Percentiles rank a stretch among this genome's conserved stretches.
Conservation (phyloP, 2,797 vertebrate genomes). For the Crenuchus spilurus region DNA sequence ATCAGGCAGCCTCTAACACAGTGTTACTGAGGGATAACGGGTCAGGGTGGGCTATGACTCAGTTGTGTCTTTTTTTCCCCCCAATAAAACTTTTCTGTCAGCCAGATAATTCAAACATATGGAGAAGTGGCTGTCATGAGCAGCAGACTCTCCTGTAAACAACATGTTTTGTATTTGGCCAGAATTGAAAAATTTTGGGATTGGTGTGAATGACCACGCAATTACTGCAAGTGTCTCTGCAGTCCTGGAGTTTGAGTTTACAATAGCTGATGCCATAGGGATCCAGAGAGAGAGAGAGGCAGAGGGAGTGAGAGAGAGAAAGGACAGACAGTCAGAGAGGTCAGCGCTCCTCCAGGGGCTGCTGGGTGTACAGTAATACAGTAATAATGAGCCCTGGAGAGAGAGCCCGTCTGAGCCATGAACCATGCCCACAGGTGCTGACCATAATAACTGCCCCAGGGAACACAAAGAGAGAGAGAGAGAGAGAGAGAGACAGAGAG, state of each 20-base stretch:
- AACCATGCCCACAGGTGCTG: slow-evolving; percentile 66
- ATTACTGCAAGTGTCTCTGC: slow-evolving; percentile 41
- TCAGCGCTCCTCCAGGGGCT: slow-evolving; percentile 53
- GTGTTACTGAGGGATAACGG: slow-evolving; percentile 10
- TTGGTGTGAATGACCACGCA: slow-evolving; percentile 32
- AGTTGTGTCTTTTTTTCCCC: background rate
- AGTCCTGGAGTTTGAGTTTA: slow-evolving; percentile 44
- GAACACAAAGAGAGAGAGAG: slow-evolving; percentile 70
- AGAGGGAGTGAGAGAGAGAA: slow-evolving; percentile 13
- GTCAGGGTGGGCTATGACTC: background rate
- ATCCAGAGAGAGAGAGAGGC: slow-evolving; percentile 30
- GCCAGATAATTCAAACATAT: slow-evolving; percentile 12
- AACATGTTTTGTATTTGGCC: slow-evolving; percentile 10
- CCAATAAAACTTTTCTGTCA: background rate
- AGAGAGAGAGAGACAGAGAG: slow-evolving; percentile 64
- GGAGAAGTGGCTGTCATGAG: background rate
- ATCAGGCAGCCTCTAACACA: slow-evolving; percentile 30
- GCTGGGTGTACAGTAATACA: slow-evolving; percentile 58
- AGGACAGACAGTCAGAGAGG: slow-evolving; percentile 41
- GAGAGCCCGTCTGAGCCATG: slow-evolving; percentile 52
- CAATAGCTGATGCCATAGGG: slow-evolving; percentile 37
- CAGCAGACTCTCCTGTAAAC: background rate
- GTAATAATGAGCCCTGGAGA: slow-evolving; percentile 66
- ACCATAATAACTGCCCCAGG: slow-evolving; percentile 65
- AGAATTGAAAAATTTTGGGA: background rate